A percentile compares a stretch with the other conserved stretches of the same genome.
phyloP scores from a whole-genome alignment of 2,888 invertebrate genomes.

The Tortricodes alternella region DNA sequence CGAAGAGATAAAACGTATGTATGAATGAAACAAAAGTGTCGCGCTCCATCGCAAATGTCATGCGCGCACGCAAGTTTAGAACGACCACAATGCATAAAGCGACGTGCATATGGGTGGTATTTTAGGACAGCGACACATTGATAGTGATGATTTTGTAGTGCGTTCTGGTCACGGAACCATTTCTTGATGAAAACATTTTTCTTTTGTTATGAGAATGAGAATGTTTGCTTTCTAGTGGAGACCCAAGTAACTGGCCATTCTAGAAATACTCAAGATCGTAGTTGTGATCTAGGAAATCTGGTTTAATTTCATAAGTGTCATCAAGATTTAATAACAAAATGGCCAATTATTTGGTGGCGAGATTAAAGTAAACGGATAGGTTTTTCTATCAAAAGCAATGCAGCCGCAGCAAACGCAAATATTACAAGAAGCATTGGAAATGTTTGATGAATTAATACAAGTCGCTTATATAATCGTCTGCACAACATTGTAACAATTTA shows the following conservation, averaged over 20 bases:
- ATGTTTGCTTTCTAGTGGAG: background rate
- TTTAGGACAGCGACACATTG: constrained; percentile 2
- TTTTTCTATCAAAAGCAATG: too few species aligned
- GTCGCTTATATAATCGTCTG: background rate
- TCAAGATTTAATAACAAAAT: too few species aligned
- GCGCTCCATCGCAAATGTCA: constrained; percentile 29
- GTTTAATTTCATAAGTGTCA: too few species aligned
- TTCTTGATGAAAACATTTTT: background rate
- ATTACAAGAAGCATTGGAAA: too few species aligned
- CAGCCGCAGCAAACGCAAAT: too few species aligned
- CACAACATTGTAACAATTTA: background rate
- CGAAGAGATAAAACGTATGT: constrained; percentile 23
- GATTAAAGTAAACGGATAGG: too few species aligned
- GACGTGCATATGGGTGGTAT: constrained; percentile 17
- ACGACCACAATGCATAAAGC: constrained; percentile 12
- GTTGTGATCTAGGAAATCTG: too few species aligned
- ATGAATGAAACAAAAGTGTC: constrained; percentile 30
- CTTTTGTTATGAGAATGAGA: background rate
- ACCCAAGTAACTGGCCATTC: background rate
- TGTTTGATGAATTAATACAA: background rate
- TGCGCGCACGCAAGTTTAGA: constrained; percentile 11
- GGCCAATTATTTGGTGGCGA: too few species aligned
- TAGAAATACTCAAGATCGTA: too few species aligned
- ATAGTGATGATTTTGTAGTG: background rate
- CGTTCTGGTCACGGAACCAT: background rate